Conservation (phyloP, 2,888 invertebrate species). For the Sinotaia quadrata region DNA sequence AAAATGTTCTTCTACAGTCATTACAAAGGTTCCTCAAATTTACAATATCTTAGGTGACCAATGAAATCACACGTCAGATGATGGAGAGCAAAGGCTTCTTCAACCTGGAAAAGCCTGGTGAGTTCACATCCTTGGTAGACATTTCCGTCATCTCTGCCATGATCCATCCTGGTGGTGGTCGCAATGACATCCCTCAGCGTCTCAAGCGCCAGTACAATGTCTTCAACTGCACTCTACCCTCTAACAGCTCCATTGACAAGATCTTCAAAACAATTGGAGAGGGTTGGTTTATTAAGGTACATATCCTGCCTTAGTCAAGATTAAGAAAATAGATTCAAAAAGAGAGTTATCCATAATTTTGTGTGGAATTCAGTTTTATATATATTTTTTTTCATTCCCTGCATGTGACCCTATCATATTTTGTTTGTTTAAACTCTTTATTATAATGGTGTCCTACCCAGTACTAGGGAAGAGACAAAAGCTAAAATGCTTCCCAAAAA, state of each 20-base stretch:
- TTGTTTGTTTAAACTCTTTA: neutral
- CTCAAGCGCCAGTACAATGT: conserved; percentile 93
- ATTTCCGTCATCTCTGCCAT: conserved; percentile 94
- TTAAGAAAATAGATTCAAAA: neutral
- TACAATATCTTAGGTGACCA: too few species aligned
- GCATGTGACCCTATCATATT: neutral
- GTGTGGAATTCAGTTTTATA: too few species aligned
- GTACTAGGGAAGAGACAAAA: too few species aligned
- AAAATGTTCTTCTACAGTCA: too few species aligned
- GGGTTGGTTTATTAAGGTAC: conserved; percentile 70
- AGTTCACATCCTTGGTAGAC: conserved; percentile 91
- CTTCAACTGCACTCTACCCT: conserved; percentile 94
- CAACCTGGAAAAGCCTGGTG: conserved; percentile 96
- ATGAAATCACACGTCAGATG: conserved; percentile 93
- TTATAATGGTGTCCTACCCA: too few species aligned
- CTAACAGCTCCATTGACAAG: conserved; percentile 91
- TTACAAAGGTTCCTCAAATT: too few species aligned
- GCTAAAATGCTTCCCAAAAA: too few species aligned
- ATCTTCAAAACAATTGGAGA: conserved; percentile 81
- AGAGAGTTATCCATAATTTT: neutral
- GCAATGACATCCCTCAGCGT: conserved; percentile 94
- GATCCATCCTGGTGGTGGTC: conserved; percentile 88
- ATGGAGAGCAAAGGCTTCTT: conserved; percentile 99
- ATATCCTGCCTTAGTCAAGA: neutral
- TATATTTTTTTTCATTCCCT: neutral